Evolutionary conservation across 1,140 invertebrate genomes (phyloP).

Genomic region (Dryas iulia): DNA sequence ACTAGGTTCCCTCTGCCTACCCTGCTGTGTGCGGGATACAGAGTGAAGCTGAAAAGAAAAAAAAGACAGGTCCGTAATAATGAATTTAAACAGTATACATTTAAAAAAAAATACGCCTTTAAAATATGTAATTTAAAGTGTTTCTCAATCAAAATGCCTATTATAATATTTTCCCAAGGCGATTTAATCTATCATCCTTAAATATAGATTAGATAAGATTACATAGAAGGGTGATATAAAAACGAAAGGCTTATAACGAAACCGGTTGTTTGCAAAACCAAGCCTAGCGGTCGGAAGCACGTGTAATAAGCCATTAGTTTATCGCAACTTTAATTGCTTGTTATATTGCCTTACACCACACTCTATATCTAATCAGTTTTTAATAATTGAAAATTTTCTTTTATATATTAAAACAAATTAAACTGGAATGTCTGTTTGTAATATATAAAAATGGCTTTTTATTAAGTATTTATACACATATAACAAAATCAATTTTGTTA

Average conservation of each 20-base stretch:
- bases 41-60: no score
- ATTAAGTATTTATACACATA: no score
- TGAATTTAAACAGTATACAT: no score
- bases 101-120: no score
- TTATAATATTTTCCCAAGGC: background rate
- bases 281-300: constrained; percentile 23
- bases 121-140: background rate
- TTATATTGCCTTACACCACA: constrained; percentile 14
- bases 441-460: no score
- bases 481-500: no score
- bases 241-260: constrained; percentile 8
- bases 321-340: constrained; percentile 25
- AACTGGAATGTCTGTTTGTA: background rate
- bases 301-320: constrained; percentile 27
- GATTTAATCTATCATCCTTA: background rate
- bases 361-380: background rate
- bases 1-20: no score
- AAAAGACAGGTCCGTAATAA: no score
- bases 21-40: no score
- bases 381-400: background rate
- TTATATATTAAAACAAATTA: background rate
- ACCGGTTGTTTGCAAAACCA: constrained; percentile 11
- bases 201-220: background rate
- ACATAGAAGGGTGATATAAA: background rate
- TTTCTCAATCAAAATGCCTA: background rate